phyloP scores from a whole-genome alignment of 2,113 vertebrate genomes.

The Gallinago paraguaiae region DNA sequence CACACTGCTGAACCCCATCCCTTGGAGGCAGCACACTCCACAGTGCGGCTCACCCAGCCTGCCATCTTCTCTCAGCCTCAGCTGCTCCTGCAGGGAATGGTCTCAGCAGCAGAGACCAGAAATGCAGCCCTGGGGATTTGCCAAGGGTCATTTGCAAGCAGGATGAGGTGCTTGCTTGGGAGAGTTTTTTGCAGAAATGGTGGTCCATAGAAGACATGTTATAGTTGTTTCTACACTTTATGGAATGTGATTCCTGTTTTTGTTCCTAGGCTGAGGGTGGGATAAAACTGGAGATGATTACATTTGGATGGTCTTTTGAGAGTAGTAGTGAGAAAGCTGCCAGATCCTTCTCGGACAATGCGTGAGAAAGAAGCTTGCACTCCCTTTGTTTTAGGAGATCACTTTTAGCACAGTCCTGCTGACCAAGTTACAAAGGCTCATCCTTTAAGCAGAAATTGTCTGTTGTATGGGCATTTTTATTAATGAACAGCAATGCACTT shows the following conservation, averaged over 20 bases:
- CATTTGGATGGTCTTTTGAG: background rate
- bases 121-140: background rate
- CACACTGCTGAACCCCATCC: background rate
- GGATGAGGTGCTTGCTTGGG: background rate
- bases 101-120: background rate
- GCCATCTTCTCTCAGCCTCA: background rate
- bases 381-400: background rate
- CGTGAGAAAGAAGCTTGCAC: background rate
- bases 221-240: background rate
- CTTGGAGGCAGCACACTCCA: background rate
- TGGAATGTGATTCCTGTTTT: background rate
- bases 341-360: background rate
- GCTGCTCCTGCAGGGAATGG: background rate
- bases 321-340: background rate
- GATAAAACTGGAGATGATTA: background rate
- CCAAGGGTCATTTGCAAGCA: background rate
- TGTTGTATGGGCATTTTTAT: background rate
- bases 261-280: background rate
- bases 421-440: conserved; percentile 14
- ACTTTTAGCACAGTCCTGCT: background rate
- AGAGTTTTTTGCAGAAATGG: background rate
- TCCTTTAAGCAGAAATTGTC: background rate
- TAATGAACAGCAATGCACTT: conserved; percentile 21
- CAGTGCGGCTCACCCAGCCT: background rate
- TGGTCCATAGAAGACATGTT: background rate